Base-by-base conservation (phyloP, 2,888 invertebrate genomes). In the Pomacea canaliculata region DNA sequence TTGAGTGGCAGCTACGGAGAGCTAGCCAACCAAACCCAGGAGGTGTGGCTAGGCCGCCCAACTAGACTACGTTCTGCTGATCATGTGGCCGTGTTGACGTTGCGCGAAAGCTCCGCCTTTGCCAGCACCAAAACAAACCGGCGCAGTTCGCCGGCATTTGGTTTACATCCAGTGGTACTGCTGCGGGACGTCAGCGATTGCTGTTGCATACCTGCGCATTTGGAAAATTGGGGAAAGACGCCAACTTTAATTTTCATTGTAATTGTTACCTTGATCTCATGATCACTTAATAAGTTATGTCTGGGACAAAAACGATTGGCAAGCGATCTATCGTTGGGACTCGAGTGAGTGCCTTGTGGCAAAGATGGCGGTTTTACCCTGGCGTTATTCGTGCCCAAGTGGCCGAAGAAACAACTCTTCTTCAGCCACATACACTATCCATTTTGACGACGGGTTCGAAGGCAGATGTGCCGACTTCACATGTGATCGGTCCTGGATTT, bases 311-410 rank as follows among this genome's bases (percentile, higher is more conserved):
- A 97, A 92, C 94, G 98, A 87, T 93, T 98, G 90, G 97, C 98
- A 98, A 98, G 93, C 94, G 98, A 90, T 97, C 97, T 90, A 98
- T 98, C 89, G 95, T 98, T 90, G 98, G 98, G 88, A 98, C 97
- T 89, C 94, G 97, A 89, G 97, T 98, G 82, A 96, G 96, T 91
- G 98, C 97, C 80, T 95, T 95, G 81, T 89, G 90, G 84, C 89
- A n/a, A 91, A 88, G 95, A 95, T 89, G 96, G 97, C 94, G 96
- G 87, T 97, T 95, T 92, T 96, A 96, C 91, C 95, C 97, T 85
- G 98, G 97, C 83, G 95, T 96, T 87, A 97, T 98, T 88, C 95
- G 96, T 92, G 95, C 96, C 83, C 96, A 97, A 82, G 96, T 96
- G 92, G 95, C 95, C 80, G 95, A 86, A 73, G 86, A 83, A 51